A percentile compares a stretch with the other conserved stretches of the same genome.
Evolutionary conservation across 1,140 invertebrate species (phyloP).

Genomic region (Phocides pigmalion): DNA sequence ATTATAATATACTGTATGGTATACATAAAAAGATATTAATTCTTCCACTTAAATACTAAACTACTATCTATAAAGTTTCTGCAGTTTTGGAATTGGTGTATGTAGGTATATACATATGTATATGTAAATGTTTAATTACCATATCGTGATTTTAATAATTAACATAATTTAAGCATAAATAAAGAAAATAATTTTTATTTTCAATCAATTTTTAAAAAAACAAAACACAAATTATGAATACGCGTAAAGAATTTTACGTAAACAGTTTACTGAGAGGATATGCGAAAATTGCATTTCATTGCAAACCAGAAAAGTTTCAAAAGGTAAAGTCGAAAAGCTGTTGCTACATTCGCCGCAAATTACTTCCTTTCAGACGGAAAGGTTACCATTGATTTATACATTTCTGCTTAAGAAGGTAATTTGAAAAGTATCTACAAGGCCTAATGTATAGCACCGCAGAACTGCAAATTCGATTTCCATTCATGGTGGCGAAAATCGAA

Average conservation of each 20-base stretch:
- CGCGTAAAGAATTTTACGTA: neutral
- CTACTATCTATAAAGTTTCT: too few species aligned
- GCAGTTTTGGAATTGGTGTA: too few species aligned
- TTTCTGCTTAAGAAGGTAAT: constrained; percentile 40
- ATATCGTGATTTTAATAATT: too few species aligned
- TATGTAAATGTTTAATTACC: too few species aligned
- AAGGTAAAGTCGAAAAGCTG: constrained; percentile 10
- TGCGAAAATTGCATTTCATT: constrained; percentile 2
- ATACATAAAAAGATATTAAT: too few species aligned
- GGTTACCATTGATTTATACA: constrained; percentile 32
- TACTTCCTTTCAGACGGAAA: constrained; percentile 15
- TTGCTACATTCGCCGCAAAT: constrained; percentile 4
- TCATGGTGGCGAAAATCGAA: constrained; percentile 62
- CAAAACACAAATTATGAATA: neutral
- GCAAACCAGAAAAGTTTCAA: constrained; percentile 19
- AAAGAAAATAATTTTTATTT: too few species aligned
- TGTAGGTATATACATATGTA: too few species aligned
- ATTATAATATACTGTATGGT: too few species aligned
- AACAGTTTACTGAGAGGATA: constrained; percentile 1
- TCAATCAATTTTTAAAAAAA: too few species aligned
- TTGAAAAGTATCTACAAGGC: constrained; percentile 66
- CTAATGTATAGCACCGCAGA: constrained; percentile 54
- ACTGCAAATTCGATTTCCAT: constrained; percentile 73
- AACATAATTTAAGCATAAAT: too few species aligned
- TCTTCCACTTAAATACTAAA: too few species aligned